Percentiles rank a stretch among this genome's conserved stretches.
Evolutionary conservation across 2,113 vertebrate genomes (phyloP).

Genomic region (Hassar affinis): DNA sequence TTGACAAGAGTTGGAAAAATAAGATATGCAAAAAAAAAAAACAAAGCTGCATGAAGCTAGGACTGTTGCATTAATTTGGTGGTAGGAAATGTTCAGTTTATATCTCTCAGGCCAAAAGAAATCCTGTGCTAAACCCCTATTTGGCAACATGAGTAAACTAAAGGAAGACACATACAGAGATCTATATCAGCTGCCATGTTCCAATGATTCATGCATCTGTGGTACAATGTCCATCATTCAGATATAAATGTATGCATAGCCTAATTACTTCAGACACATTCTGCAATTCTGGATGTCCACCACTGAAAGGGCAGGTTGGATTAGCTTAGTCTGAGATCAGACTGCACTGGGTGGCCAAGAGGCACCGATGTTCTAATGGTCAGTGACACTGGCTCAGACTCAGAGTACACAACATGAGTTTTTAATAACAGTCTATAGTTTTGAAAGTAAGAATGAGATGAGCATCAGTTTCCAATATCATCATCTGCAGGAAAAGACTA

Average conservation of each 20-base stretch:
- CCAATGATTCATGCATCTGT: background rate
- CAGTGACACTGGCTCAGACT: background rate
- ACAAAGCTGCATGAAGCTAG: background rate
- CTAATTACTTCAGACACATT: background rate
- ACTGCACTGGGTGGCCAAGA: background rate
- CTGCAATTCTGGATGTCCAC: background rate
- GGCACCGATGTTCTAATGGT: background rate
- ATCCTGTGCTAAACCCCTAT: background rate
- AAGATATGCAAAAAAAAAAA: too few relatives aligned
- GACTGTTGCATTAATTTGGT: background rate
- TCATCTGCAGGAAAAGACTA: background rate
- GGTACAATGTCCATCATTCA: background rate
- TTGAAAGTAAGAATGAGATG: background rate
- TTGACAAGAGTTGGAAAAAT: too few relatives aligned
- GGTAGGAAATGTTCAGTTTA: background rate
- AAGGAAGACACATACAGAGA: background rate
- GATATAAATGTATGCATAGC: background rate
- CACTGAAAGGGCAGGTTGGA: background rate
- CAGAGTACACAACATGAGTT: background rate
- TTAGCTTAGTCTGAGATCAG: background rate
- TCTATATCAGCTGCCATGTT: background rate
- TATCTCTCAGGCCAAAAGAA: background rate
- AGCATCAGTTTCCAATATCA: background rate
- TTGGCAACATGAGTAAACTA: background rate
- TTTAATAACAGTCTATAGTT: background rate